Percentiles rank a stretch among this genome's conserved stretches.
These are phyloP conservation scores for Sminthurinus signatus DNA, from an alignment of 1,140 invertebrate genomes.

Conservation along the genomic window DNA sequence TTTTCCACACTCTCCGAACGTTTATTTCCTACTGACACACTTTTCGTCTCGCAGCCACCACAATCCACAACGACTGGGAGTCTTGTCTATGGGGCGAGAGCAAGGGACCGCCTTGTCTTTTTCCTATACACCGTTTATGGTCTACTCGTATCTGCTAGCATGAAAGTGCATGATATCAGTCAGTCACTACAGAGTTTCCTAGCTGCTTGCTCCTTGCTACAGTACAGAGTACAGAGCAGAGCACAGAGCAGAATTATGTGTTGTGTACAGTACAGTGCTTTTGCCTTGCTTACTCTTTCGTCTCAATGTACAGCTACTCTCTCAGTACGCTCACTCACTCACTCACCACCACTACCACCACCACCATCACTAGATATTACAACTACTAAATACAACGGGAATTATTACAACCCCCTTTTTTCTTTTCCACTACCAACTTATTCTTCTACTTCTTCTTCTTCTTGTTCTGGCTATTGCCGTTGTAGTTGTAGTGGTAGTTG, in stretches of 20 bases:
- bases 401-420: neutral
- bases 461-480: neutral
- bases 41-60: slow-evolving; percentile 29
- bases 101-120: slow-evolving; percentile 21
- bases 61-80: slow-evolving; percentile 26
- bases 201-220: no score
- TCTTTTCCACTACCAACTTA: neutral
- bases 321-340: neutral
- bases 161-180: no score
- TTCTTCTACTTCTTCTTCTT: neutral
- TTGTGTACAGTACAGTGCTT: neutral
- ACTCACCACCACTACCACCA: neutral
- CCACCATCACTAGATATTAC: neutral
- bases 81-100: slow-evolving; percentile 22
- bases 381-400: no score
- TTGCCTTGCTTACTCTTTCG: neutral
- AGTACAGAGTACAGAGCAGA: neutral
- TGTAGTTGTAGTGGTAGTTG: neutral
- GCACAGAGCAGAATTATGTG: neutral
- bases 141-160: neutral
- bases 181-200: no score
- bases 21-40: slow-evolving; percentile 42
- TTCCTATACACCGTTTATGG: neutral
- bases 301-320: neutral
- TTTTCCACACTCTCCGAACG: slow-evolving; percentile 31